A percentile compares a stretch with the other conserved stretches of the same genome.
These are phyloP conservation scores for Stegophylla sp. DNA, from an alignment of 2,888 invertebrate genomes.

Conservation along the genomic window DNA sequence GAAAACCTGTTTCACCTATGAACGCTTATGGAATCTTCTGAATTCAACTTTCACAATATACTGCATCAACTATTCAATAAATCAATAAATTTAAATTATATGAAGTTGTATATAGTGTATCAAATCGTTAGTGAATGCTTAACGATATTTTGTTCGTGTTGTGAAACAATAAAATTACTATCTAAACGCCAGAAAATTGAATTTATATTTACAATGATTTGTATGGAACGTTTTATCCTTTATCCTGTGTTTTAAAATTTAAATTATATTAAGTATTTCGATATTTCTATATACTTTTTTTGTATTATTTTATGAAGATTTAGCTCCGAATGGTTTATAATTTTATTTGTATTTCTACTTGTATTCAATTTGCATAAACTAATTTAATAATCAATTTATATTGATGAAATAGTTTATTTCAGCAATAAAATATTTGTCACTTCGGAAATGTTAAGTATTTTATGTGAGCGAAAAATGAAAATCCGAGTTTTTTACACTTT, in stretches of 20 bases:
- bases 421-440: neutral
- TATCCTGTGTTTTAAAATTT: neutral
- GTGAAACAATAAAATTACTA: too few relatives aligned
- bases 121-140: neutral
- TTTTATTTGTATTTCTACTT: too few relatives aligned
- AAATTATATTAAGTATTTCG: neutral
- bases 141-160: neutral
- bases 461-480: neutral
- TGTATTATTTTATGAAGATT: neutral
- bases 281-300: neutral
- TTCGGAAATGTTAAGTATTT: neutral
- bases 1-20: constrained; percentile 44
- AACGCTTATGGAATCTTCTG: neutral
- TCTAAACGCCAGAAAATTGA: too few relatives aligned
- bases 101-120: neutral
- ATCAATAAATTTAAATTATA: constrained; percentile 17
- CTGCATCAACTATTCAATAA: neutral
- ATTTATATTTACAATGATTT: too few relatives aligned
- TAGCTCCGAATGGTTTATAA: too few relatives aligned
- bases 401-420: too few relatives aligned
- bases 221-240: neutral
- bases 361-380: too few relatives aligned
- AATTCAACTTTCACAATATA: constrained; percentile 28
- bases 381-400: too few relatives aligned
- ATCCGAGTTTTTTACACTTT: neutral